phyloP scores from a whole-genome alignment of 2,888 invertebrate species.

The Hirtodrosophila duncani region DNA sequence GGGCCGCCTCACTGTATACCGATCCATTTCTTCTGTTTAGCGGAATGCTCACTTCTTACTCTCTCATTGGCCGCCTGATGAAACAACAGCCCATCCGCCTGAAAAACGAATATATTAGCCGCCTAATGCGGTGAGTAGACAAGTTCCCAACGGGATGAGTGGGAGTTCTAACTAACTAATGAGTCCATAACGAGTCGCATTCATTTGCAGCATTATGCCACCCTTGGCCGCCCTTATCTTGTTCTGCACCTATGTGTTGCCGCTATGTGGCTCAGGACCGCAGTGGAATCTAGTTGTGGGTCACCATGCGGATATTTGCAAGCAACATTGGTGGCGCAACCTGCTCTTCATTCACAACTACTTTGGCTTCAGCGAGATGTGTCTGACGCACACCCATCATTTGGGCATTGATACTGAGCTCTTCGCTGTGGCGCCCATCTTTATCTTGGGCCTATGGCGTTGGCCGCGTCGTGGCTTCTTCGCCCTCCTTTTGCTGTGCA shows the following conservation, averaged over 20 bases:
- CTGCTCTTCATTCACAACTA: constrained; percentile 86
- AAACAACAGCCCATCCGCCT: constrained; percentile 80
- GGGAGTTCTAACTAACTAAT: no score
- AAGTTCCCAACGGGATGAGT: no score
- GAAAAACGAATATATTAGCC: constrained; percentile 82
- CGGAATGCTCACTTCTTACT: constrained; percentile 83
- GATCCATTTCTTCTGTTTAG: constrained; percentile 86
- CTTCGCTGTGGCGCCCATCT: constrained; percentile 82
- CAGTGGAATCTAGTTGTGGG: constrained; percentile 85
- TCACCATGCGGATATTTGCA: constrained; percentile 84
- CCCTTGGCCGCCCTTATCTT: constrained; percentile 83
- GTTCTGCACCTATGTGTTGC: constrained; percentile 84
- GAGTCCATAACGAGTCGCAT: no score
- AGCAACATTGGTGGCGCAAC: constrained; percentile 85
- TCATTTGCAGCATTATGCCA: constrained; percentile 80
- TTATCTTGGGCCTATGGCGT: constrained; percentile 81
- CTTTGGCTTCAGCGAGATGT: constrained; percentile 86
- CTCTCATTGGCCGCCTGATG: constrained; percentile 81
- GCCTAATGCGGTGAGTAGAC: constrained; percentile 79
- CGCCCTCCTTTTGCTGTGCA: constrained; percentile 79
- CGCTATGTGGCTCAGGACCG: constrained; percentile 82
- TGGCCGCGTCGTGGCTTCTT: constrained; percentile 81
- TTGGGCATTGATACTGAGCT: constrained; percentile 85
- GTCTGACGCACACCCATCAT: constrained; percentile 85
- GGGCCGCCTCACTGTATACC: constrained; percentile 85